Evolutionary conservation across 1,140 invertebrate genomes (phyloP).

Genomic region (Drosophila setifemur): DNA sequence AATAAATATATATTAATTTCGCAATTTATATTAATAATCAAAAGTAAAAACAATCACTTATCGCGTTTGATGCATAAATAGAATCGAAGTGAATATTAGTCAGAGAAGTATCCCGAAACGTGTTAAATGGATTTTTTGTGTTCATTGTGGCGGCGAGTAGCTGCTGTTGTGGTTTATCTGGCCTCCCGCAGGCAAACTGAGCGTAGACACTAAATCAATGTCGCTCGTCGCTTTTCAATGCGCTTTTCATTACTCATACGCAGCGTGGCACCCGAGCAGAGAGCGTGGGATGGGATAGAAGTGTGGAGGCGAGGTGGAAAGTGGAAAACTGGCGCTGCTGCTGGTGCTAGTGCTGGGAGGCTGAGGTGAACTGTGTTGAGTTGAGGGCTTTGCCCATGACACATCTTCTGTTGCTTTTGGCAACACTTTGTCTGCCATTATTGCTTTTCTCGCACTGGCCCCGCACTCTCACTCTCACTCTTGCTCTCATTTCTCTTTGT

Average conservation of each 20-base stretch:
- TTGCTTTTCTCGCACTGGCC: not conserved
- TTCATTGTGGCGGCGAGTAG: not conserved
- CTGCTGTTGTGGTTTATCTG: slow-evolving; percentile 19
- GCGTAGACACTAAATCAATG: slow-evolving; percentile 73
- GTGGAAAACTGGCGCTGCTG: too few species aligned
- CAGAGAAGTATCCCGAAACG: not conserved
- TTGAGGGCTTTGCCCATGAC: slow-evolving; percentile 47
- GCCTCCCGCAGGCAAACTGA: slow-evolving; percentile 26
- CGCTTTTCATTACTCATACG: slow-evolving; percentile 69
- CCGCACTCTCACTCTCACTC: not conserved
- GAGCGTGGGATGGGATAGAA: slow-evolving; percentile 36
- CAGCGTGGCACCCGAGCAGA: slow-evolving; percentile 42
- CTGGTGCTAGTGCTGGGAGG: too few species aligned
- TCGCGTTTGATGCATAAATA: not conserved
- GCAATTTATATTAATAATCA: not conserved
- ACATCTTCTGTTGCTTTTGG: slow-evolving; percentile 30
- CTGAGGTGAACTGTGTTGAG: slow-evolving; percentile 17
- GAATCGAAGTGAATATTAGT: not conserved
- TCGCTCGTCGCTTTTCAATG: slow-evolving; percentile 65
- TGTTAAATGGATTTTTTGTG: not conserved
- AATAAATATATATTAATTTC: not conserved
- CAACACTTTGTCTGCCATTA: slow-evolving; percentile 54
- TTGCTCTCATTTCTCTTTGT: slow-evolving; percentile 7
- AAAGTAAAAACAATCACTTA: too few species aligned
- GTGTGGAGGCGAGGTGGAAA: not conserved